Percentiles rank a stretch among this genome's conserved stretches.
These are phyloP conservation scores for Sinohyriopsis cumingii DNA, from an alignment of 2,888 invertebrate genomes.

Conservation along the genomic window DNA sequence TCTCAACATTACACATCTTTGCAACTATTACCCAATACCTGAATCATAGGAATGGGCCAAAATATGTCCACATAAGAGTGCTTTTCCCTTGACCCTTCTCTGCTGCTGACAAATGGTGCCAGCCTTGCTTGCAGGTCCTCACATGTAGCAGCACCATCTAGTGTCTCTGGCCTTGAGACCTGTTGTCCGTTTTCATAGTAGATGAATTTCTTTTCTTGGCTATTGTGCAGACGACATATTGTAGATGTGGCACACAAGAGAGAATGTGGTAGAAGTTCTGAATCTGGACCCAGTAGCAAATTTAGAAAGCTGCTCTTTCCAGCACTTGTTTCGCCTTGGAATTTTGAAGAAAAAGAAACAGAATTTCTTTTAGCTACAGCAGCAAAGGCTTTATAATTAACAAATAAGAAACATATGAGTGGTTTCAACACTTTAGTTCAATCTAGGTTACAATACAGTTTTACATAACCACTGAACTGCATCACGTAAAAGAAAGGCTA, in stretches of 20 bases:
- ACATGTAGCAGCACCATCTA: conserved; percentile 3
- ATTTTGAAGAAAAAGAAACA: background rate
- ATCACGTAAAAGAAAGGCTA: no score
- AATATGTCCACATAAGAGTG: conserved; percentile 51
- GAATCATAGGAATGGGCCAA: conserved; percentile 57
- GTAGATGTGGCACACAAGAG: conserved; percentile 61
- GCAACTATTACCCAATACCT: conserved; percentile 29
- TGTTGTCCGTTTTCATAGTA: no score
- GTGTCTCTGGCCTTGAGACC: background rate
- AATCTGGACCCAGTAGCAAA: conserved; percentile 52
- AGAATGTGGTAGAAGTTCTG: conserved; percentile 48
- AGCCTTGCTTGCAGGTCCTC: conserved; percentile 14
- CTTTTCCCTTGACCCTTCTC: conserved; percentile 25
- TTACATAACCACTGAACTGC: no score
- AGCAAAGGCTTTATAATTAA: no score
- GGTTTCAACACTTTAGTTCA: no score
- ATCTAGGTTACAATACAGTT: no score
- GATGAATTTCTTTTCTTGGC: conserved; percentile 19
- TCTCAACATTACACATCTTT: background rate
- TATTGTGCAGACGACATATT: conserved; percentile 46
- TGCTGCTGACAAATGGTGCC: conserved; percentile 25
- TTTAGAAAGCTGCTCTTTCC: conserved; percentile 66
- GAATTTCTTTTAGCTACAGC: no score
- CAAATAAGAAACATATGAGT: no score
- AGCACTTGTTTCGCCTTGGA: conserved; percentile 61